These are phyloP conservation scores for Mastacembelus armatus DNA, from an alignment of 2,797 vertebrate genomes.

Conservation along the genomic window DNA sequence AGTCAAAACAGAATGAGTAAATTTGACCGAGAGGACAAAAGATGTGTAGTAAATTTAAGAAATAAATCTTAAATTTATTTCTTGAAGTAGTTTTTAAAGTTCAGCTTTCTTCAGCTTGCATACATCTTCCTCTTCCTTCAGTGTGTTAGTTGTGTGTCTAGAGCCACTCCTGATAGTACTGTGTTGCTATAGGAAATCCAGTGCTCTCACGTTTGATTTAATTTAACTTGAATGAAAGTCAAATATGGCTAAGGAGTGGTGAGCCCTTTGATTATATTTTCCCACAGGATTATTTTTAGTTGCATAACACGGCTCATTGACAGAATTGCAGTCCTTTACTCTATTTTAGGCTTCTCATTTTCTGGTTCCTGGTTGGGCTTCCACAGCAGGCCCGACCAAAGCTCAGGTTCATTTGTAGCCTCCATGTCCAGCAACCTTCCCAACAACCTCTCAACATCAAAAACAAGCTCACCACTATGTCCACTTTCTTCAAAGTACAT, in stretches of 20 bases:
- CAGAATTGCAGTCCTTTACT: conserved; percentile 68
- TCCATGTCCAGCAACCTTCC: conserved; percentile 25
- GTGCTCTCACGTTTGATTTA: conserved; percentile 23
- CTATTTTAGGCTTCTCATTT: conserved; percentile 71
- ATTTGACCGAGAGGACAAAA: too few species aligned
- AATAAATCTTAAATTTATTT: neutral
- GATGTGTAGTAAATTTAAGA: too few species aligned
- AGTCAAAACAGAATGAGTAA: too few species aligned
- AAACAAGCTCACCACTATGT: conserved; percentile 17
- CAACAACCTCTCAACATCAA: conserved; percentile 26
- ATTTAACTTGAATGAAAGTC: conserved; percentile 51
- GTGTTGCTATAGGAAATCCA: conserved; percentile 36
- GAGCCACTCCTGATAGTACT: neutral
- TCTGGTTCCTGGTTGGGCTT: conserved; percentile 50
- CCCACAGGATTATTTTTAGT: conserved; percentile 73
- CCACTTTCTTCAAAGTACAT: conserved; percentile 4
- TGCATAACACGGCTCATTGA: conserved; percentile 71
- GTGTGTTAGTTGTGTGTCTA: conserved; percentile 9
- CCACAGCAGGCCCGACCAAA: conserved; percentile 35
- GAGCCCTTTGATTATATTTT: conserved; percentile 69
- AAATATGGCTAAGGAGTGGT: conserved; percentile 37
- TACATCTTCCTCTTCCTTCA: neutral
- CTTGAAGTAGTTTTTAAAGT: neutral
- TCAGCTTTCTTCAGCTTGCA: neutral
- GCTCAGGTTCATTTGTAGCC: conserved; percentile 47